Evolutionary conservation across 2,113 vertebrate genomes (phyloP).

Genomic region (Panthera tigris): DNA sequence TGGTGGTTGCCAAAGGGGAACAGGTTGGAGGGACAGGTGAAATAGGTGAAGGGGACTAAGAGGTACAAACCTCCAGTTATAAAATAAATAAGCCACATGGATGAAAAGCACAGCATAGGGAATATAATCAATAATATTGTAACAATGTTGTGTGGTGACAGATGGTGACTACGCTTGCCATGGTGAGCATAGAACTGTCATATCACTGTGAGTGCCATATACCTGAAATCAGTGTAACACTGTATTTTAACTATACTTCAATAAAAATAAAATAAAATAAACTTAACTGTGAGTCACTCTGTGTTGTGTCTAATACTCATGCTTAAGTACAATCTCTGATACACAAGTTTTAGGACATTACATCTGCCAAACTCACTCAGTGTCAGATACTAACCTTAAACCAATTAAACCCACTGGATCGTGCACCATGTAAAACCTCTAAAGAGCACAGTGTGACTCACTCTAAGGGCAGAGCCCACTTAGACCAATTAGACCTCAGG

Average conservation of each 20-base stretch:
- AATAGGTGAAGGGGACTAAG: not conserved
- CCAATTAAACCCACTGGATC: not conserved
- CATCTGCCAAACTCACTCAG: not conserved
- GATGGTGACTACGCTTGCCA: not conserved
- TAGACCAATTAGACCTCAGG: not conserved
- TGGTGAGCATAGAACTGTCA: not conserved
- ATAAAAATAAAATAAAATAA: not conserved
- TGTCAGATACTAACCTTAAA: not conserved
- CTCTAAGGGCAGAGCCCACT: not conserved
- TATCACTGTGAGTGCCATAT: not conserved
- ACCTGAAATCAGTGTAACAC: not conserved
- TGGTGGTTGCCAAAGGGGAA: not conserved
- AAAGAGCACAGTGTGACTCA: not conserved
- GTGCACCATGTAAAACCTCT: not conserved
- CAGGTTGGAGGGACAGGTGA: not conserved
- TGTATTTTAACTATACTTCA: not conserved
- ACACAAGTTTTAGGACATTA: not conserved
- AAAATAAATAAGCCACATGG: not conserved
- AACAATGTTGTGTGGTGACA: not conserved
- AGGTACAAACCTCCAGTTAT: not conserved
- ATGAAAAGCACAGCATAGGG: not conserved
- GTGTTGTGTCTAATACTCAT: not conserved
- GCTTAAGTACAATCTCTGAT: not conserved
- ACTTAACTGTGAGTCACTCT: not conserved
- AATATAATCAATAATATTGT: not conserved